Evolutionary conservation across 92 coral and sea anemone species (phyloP).

Genomic region (Actinernus sp.): DNA sequence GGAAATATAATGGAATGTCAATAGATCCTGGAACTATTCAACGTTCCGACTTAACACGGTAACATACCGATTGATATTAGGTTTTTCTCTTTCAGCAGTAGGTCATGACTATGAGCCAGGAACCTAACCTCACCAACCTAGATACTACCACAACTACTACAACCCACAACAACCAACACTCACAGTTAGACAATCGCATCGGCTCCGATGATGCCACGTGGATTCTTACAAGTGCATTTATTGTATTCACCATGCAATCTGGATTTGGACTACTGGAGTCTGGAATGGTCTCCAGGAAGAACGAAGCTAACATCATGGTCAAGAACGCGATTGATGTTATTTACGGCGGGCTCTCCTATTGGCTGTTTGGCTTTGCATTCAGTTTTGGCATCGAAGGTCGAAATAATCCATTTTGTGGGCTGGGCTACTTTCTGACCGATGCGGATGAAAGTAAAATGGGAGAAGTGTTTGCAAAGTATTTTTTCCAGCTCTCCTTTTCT

Average conservation of each 20-base stretch:
- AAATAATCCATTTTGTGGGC: constrained; percentile 68
- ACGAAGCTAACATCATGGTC: constrained; percentile 93
- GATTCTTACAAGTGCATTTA: constrained; percentile 86
- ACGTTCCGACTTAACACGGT: no score
- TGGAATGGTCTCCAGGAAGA: constrained; percentile 86
- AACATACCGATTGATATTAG: no score
- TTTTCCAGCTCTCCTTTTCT: constrained; percentile 88
- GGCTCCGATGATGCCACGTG: constrained; percentile 82
- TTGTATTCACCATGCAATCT: constrained; percentile 88
- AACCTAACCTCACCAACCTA: no score
- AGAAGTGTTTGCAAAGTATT: constrained; percentile 68
- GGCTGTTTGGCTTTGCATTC: constrained; percentile 91
- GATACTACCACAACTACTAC: no score
- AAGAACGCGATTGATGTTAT: constrained; percentile 91
- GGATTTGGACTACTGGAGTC: constrained; percentile 88
- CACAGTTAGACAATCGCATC: no score
- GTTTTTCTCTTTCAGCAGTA: no score
- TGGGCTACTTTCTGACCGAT: constrained; percentile 82
- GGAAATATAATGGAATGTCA: no score
- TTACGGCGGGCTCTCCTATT: constrained; percentile 89
- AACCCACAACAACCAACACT: no score
- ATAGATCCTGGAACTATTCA: no score
- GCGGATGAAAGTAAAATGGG: constrained; percentile 76
- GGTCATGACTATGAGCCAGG: no score
- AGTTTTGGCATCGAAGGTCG: constrained; percentile 62